Evolutionary conservation across 2,113 vertebrate species (phyloP).

Genomic region (Eptesicus fuscus): DNA sequence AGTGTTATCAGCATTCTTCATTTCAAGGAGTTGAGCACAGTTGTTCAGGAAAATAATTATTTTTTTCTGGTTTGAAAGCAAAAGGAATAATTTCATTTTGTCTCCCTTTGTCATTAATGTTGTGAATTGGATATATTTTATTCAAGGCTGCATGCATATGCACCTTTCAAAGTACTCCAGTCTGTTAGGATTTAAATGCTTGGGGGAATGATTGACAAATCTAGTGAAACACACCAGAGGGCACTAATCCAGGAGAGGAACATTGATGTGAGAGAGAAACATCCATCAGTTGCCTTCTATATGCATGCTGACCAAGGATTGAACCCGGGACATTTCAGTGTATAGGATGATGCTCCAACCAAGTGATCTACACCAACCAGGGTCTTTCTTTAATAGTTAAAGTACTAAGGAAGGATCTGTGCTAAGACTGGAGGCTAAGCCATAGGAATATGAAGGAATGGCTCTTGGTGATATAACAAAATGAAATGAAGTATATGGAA

Average conservation of each 20-base stretch:
- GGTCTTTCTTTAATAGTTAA: not conserved
- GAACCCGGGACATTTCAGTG: not conserved
- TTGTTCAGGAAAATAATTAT: not conserved
- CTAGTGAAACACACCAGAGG: constrained; percentile 42
- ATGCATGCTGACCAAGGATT: not conserved
- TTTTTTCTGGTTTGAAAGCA: constrained; percentile 4
- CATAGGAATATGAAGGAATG: constrained; percentile 38
- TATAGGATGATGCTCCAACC: not conserved
- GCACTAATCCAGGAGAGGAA: constrained; percentile 17
- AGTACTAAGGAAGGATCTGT: constrained; percentile 36
- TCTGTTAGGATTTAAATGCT: not conserved
- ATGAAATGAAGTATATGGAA: constrained; percentile 46
- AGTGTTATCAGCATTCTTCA: not conserved
- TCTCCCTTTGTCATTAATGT: constrained; percentile 14
- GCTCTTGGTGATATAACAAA: constrained; percentile 43
- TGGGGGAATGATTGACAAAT: constrained; percentile 24
- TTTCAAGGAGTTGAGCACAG: not conserved
- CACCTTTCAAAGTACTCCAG: not conserved
- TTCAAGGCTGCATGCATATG: not conserved
- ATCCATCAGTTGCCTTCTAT: not conserved
- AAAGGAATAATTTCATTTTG: constrained; percentile 3
- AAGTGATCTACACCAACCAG: not conserved
- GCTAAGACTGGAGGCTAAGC: constrained; percentile 40
- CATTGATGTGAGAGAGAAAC: not conserved
- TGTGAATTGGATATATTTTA: not conserved